Evolutionary conservation across 2,113 vertebrate genomes (phyloP), one percentile per base, ranked within the genome.

Genomic region (Numenius arquata): DNA sequence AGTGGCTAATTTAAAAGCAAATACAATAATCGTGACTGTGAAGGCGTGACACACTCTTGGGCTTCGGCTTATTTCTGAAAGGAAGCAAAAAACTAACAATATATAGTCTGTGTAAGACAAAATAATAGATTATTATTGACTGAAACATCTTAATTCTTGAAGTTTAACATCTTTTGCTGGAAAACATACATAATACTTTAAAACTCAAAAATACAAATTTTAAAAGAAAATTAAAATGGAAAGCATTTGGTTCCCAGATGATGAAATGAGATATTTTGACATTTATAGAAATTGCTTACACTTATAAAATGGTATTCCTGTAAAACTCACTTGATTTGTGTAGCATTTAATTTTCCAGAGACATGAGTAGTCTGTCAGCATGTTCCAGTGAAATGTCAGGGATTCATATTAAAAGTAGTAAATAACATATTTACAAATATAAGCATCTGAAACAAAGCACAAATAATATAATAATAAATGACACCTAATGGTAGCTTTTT

Each of bases 321-420:
- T 90, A 93, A 91, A 82, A 45, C 58, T 91, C 41, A 13, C 66
- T 87, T 92, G 89, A 95, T 95, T 95, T 95, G 43, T 92, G 62
- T 26, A 66, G n/a, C 5, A 1, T 85, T 75, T 95, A 79, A 82
- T 83, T 94, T 96, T 89, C 66, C 50, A 79, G 80, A 84, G 86
- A 76, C 53, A 6, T 3, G 47, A 90, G 36, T 34, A 77, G 15
- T 82, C 70, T 87, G 66, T 66, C 84, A 76, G 30, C 6, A 4
- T 13, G 12, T 72, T 68, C 34, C 32, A 65, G n/a, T 36, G 26
- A 91, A 96, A 94, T 82, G 80, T 72, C 92, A 95, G 50, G 32
- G 52, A 73, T 48, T 95, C 73, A 66, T 94, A 96, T 94, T 85
- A 93, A 93, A 96, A 95, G 66, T 23, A 92, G 34, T 92, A 96